Evolutionary conservation across 1,140 invertebrate species (phyloP).

Genomic region (Rhyacophila brunnea): DNA sequence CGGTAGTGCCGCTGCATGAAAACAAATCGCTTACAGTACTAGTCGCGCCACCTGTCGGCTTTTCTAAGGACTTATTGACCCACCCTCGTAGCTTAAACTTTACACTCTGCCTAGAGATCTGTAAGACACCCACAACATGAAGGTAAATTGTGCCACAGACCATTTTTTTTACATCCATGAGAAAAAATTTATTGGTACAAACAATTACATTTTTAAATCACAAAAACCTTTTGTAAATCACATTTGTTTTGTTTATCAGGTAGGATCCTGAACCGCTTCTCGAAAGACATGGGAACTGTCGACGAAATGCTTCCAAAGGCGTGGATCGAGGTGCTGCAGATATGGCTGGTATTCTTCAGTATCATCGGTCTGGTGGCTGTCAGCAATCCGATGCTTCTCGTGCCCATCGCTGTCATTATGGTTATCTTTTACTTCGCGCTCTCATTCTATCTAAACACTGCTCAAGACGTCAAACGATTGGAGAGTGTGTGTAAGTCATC

Average conservation of each 20-base stretch:
- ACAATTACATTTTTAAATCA: no score
- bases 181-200: no score
- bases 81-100: no score
- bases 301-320: constrained; percentile 74
- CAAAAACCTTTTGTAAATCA: background rate
- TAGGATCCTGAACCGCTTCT: constrained; percentile 76
- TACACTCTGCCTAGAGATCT: no score
- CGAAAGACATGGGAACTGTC: constrained; percentile 78
- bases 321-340: constrained; percentile 16
- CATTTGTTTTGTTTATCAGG: constrained; percentile 18
- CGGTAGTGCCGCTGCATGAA: no score
- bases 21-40: no score
- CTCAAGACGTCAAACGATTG: constrained; percentile 72
- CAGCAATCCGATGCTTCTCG: constrained; percentile 66
- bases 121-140: no score
- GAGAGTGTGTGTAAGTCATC: constrained; percentile 66
- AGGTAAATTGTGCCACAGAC: no score
- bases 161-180: no score
- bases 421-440: constrained; percentile 64
- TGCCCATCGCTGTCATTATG: constrained; percentile 64
- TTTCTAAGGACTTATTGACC: no score
- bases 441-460: constrained; percentile 69
- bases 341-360: constrained; percentile 54
- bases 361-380: constrained; percentile 64
- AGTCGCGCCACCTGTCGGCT: no score